phyloP scores from a whole-genome alignment of 2,888 invertebrate species.

The Frankliniella intonsa region DNA sequence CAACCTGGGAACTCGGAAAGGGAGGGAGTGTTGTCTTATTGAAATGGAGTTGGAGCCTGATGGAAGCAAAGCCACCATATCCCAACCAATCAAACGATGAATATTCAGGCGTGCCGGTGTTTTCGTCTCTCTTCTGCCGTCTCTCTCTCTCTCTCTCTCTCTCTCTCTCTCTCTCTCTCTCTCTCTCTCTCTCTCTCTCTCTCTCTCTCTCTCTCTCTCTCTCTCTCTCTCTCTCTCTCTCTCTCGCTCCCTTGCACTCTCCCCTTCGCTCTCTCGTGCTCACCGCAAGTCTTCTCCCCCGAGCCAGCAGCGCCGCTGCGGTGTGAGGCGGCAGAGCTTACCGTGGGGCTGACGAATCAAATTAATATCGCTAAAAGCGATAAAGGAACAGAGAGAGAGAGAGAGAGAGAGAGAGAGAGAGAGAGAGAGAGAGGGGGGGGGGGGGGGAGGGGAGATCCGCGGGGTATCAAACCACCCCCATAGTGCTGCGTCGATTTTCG shows the following conservation, averaged over 20 bases:
- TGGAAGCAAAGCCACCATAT: constrained; percentile 24
- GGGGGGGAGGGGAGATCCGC: not conserved
- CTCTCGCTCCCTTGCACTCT: not conserved
- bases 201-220: not conserved
- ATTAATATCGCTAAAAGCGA: not conserved
- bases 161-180: not conserved
- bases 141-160: constrained; percentile 5
- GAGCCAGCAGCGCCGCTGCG: no score
- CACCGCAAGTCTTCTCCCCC: no score
- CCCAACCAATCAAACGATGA: constrained; percentile 26
- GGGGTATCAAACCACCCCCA: no score
- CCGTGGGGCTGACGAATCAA: constrained; percentile 3
- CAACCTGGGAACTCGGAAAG: not conserved
- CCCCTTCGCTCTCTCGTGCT: no score
- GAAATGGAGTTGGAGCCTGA: constrained; percentile 20
- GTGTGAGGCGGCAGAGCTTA: not conserved
- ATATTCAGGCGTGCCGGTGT: constrained; percentile 2
- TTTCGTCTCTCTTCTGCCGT: not conserved
- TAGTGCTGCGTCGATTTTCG: no score
- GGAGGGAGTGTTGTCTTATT: constrained; percentile 15
- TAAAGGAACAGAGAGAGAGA: not conserved
- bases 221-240: not conserved
- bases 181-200: not conserved
- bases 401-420: not conserved
- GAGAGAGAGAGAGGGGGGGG: not conserved